These are phyloP conservation scores for Perdix hodgsoniae DNA, from an alignment of 2,797 vertebrate genomes.

Conservation along the genomic window DNA sequence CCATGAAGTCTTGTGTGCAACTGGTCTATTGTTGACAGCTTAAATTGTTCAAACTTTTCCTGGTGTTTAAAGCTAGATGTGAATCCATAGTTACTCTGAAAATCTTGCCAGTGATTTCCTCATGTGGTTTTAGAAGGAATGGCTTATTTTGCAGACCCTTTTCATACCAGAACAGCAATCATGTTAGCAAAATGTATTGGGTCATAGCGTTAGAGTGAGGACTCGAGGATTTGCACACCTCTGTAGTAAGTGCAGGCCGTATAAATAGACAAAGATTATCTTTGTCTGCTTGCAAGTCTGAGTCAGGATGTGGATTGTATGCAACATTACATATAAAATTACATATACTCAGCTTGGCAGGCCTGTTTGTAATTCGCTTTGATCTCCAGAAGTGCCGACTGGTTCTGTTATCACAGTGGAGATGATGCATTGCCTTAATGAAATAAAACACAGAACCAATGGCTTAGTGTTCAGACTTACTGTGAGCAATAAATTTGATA, in stretches of 20 bases:
- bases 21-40: background rate
- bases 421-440: conserved; percentile 50
- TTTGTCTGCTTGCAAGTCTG: conserved; percentile 34
- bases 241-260: background rate
- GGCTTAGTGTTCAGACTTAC: background rate
- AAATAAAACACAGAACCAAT: conserved; percentile 3
- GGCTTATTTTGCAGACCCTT: conserved; percentile 3
- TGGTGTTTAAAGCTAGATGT: background rate
- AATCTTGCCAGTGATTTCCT: background rate
- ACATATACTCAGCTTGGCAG: conserved; percentile 38
- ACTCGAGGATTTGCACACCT: background rate
- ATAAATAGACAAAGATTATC: conserved; percentile 46
- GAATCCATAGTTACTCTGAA: conserved; percentile 3
- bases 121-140: background rate
- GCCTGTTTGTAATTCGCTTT: conserved; percentile 39
- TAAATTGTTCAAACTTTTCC: background rate
- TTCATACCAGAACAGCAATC: background rate
- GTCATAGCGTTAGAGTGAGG: background rate
- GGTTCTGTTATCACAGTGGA: conserved; percentile 54
- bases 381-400: conserved; percentile 45
- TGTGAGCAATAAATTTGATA: background rate
- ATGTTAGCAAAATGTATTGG: background rate
- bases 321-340: conserved; percentile 54
- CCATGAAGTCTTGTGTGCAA: background rate
- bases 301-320: conserved; percentile 14